Conservation (phyloP, 2,113 vertebrate genomes). For the Entomyzon cyanotis region DNA sequence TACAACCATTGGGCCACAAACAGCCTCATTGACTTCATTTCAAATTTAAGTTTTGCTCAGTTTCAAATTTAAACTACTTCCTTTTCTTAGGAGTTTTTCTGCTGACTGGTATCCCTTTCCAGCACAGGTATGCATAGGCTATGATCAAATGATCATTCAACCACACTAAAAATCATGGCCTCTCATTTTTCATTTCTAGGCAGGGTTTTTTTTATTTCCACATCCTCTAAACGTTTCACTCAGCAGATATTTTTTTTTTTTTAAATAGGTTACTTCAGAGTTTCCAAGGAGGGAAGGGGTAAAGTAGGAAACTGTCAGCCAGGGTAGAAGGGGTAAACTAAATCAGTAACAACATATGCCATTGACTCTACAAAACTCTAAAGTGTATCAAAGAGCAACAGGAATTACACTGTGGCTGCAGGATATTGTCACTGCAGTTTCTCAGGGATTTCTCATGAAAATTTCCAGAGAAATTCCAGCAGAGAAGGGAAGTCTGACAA, state of each 20-base stretch:
- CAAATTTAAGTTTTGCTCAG: not conserved
- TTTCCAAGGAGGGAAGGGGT: not conserved
- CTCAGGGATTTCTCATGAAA: not conserved
- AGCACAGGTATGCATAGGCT: not conserved
- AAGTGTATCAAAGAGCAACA: not conserved
- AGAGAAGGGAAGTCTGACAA: not conserved
- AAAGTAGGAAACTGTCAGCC: not conserved
- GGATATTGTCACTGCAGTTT: not conserved
- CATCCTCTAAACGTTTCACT: not conserved
- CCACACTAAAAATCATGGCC: not conserved
- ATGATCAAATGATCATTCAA: not conserved
- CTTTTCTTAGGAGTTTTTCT: not conserved
- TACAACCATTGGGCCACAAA: not conserved
- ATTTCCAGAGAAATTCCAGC: not conserved
- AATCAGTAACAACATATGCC: not conserved
- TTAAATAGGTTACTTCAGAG: not conserved
- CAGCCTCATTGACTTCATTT: fast-evolving
- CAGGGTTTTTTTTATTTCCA: not conserved
- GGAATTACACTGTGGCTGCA: not conserved
- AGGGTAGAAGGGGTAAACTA: not conserved
- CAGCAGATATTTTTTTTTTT: not conserved
- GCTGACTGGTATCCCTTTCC: not conserved
- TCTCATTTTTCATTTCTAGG: not conserved
- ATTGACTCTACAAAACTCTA: not conserved
- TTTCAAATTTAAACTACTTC: not conserved